phyloP scores from a whole-genome alignment of 1,140 invertebrate species.

The Scaptodrosophila lebanonensis region DNA sequence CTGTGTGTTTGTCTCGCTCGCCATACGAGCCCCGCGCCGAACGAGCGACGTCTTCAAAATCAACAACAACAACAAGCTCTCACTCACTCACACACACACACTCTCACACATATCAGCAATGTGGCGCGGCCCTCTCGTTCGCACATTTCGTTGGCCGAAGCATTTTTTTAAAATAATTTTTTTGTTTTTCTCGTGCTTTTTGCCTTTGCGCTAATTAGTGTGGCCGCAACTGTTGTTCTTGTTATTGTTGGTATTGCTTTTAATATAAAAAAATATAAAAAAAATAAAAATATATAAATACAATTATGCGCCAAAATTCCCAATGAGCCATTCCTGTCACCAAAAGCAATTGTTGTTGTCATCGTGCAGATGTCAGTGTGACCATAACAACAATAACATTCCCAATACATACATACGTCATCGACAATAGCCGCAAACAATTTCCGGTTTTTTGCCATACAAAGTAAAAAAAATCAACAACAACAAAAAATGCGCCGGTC shows the following conservation, averaged over 20 bases:
- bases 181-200: constrained; percentile 13
- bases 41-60: constrained; percentile 1
- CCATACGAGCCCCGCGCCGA: too few species aligned
- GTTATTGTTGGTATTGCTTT: constrained; percentile 27
- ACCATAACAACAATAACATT: too few species aligned
- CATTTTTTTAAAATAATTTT: too few species aligned
- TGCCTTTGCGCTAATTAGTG: constrained; percentile 40
- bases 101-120: too few species aligned
- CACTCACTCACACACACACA: constrained; percentile 22
- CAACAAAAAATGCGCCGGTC: constrained; percentile 27
- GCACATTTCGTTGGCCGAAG: constrained; percentile 13
- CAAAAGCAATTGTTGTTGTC: constrained; percentile 4
- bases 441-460: constrained; percentile 57
- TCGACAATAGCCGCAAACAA: constrained; percentile 71
- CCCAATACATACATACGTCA: constrained; percentile 51
- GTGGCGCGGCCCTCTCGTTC: constrained; percentile 51
- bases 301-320: constrained; percentile 59
- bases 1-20: constrained; percentile 63
- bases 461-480: constrained; percentile 25
- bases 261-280: constrained; percentile 10
- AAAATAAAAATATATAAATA: too few species aligned
- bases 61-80: constrained; percentile 20
- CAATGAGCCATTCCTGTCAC: constrained; percentile 39
- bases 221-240: constrained; percentile 43
- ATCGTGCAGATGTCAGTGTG: background rate